These are phyloP conservation scores for Cossypha polioptera DNA, from an alignment of 2,797 vertebrate genomes.

Conservation along the genomic window DNA sequence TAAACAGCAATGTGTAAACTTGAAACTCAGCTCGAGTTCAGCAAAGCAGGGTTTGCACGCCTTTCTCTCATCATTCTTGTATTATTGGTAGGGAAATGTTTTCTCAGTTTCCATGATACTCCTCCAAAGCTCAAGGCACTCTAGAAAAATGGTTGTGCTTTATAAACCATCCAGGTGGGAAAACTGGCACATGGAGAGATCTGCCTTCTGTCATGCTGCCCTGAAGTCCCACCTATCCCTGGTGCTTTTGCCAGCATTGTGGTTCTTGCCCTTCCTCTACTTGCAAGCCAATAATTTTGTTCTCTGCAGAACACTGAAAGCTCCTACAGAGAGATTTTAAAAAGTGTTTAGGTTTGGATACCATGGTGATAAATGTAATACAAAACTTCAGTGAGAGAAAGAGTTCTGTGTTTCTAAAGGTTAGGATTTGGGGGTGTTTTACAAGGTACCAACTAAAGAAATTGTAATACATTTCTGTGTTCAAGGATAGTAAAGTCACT, in stretches of 20 bases:
- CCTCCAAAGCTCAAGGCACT: not conserved
- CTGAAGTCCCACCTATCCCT: not conserved
- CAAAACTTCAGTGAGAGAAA: not conserved
- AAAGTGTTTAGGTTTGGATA: not conserved
- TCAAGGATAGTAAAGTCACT: not conserved
- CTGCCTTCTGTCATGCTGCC: not conserved
- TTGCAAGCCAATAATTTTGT: not conserved
- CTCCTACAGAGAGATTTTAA: not conserved
- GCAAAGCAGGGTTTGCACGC: not conserved
- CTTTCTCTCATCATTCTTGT: not conserved
- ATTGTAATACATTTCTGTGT: not conserved
- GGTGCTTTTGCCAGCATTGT: accelerated
- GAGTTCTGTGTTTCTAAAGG: not conserved
- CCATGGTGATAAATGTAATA: not conserved
- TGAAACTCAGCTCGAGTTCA: not conserved
- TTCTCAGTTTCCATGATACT: not conserved
- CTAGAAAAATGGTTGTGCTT: not conserved
- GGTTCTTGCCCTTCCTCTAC: not conserved
- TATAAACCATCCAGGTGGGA: not conserved
- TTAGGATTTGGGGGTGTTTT: not conserved
- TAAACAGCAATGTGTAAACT: not conserved
- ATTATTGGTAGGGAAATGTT: not conserved
- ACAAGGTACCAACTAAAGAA: not conserved
- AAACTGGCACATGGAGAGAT: not conserved
- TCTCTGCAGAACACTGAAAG: not conserved